A percentile compares a stretch with the other conserved stretches of the same genome.
These are phyloP conservation scores for Drosophila novamexicana DNA, from an alignment of 1,140 invertebrate genomes.

Conservation along the genomic window DNA sequence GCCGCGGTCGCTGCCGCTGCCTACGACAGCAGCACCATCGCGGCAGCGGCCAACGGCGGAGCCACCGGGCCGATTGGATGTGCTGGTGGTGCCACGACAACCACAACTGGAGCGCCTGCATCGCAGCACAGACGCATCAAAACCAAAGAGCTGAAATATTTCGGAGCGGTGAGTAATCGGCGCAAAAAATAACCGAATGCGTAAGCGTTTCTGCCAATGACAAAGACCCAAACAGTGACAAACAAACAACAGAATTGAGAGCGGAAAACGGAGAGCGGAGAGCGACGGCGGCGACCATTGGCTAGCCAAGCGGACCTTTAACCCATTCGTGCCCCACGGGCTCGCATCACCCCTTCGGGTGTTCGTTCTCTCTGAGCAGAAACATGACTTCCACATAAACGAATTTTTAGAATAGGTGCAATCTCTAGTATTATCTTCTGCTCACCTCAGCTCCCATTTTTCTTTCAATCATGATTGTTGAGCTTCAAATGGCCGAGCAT, in stretches of 20 bases:
- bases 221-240: neutral
- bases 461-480: too few relatives aligned
- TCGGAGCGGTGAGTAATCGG: constrained; percentile 78
- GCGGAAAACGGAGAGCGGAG: neutral
- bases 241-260: neutral
- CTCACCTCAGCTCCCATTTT: too few relatives aligned
- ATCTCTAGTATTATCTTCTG: too few relatives aligned
- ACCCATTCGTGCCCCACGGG: constrained; percentile 4
- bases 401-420: too few relatives aligned
- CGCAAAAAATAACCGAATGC: constrained; percentile 58
- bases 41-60: constrained; percentile 67
- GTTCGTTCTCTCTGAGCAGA: too few relatives aligned
- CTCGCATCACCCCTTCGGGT: neutral
- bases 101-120: constrained; percentile 54
- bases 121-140: constrained; percentile 77
- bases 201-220: constrained; percentile 34
- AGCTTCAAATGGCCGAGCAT: too few relatives aligned
- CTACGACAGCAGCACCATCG: constrained; percentile 63
- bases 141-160: constrained; percentile 84
- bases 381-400: too few relatives aligned
- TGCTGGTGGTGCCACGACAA: constrained; percentile 32
- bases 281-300: constrained; percentile 6
- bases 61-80: constrained; percentile 41
- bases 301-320: constrained; percentile 15
- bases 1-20: constrained; percentile 68